Conservation (phyloP, 2,888 invertebrate genomes). For the Philonicus albiceps region DNA sequence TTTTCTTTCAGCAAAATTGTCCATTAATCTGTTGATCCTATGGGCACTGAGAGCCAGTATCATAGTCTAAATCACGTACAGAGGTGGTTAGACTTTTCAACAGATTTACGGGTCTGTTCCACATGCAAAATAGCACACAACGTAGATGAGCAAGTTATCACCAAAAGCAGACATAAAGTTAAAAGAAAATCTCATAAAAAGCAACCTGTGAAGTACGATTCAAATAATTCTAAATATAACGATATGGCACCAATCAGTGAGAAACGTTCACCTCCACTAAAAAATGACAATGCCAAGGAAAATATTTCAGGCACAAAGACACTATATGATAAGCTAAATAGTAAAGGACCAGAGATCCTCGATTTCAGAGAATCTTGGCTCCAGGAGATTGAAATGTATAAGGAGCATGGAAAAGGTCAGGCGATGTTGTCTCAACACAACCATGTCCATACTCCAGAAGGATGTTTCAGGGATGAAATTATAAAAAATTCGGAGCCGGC, state of each 20-base stretch:
- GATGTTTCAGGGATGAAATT: background rate
- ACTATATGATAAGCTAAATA: constrained; percentile 30
- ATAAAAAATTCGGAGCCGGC: constrained; percentile 11
- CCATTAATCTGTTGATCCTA: background rate
- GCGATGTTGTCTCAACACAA: constrained; percentile 44
- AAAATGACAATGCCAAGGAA: constrained; percentile 47
- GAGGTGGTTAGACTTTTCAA: background rate
- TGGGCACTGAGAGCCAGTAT: background rate
- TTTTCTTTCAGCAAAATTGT: background rate
- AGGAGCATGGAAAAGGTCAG: constrained; percentile 45
- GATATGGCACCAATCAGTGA: constrained; percentile 62
- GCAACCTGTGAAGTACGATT: background rate
- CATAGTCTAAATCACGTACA: background rate
- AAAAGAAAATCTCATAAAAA: background rate
- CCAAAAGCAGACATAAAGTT: background rate
- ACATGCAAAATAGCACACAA: constrained; percentile 6
- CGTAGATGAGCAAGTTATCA: background rate
- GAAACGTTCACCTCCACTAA: constrained; percentile 55
- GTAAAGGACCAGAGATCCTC: constrained; percentile 56
- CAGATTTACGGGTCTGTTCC: background rate
- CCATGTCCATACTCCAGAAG: constrained; percentile 41
- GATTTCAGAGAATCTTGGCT: constrained; percentile 63
- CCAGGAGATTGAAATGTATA: constrained; percentile 54
- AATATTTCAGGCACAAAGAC: constrained; percentile 40
- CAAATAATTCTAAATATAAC: constrained; percentile 46